Conservation (phyloP, 2,888 invertebrate species). For the Mystacides longicornis region DNA sequence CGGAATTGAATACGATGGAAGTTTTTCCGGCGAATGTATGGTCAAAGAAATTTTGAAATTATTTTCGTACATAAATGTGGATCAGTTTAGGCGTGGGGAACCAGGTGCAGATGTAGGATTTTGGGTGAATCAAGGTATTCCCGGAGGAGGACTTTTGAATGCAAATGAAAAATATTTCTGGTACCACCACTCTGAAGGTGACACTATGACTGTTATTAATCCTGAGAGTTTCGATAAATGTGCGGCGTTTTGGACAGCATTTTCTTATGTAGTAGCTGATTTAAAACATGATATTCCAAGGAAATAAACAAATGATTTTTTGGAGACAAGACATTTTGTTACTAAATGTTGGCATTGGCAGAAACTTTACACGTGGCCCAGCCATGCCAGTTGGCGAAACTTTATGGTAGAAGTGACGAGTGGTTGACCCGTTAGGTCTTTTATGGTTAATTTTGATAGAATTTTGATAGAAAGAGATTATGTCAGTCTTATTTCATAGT, state of each 20-base stretch:
- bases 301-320: too few species aligned
- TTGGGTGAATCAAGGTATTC: conserved; percentile 54
- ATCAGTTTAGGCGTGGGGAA: conserved; percentile 34
- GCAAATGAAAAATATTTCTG: conserved; percentile 51
- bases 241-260: conserved; percentile 59
- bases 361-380: too few species aligned
- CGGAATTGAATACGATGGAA: conserved; percentile 54
- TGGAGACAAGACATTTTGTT: too few species aligned
- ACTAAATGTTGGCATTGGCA: too few species aligned
- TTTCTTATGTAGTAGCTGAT: conserved; percentile 59
- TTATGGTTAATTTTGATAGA: too few species aligned
- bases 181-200: conserved; percentile 61
- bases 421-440: too few species aligned
- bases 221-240: conserved; percentile 53
- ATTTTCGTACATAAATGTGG: conserved; percentile 51
- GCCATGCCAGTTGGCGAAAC: too few species aligned
- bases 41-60: conserved; percentile 52
- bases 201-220: conserved; percentile 59
- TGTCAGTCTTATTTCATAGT: too few species aligned
- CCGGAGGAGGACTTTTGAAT: conserved; percentile 54
- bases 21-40: conserved; percentile 49
- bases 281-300: conserved; percentile 51
- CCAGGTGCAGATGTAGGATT: conserved; percentile 56
- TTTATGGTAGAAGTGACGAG: too few species aligned
- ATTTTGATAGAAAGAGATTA: too few species aligned